Conservation (phyloP, 64 coral and sea anemone genomes). For the Acropora tenuis region DNA sequence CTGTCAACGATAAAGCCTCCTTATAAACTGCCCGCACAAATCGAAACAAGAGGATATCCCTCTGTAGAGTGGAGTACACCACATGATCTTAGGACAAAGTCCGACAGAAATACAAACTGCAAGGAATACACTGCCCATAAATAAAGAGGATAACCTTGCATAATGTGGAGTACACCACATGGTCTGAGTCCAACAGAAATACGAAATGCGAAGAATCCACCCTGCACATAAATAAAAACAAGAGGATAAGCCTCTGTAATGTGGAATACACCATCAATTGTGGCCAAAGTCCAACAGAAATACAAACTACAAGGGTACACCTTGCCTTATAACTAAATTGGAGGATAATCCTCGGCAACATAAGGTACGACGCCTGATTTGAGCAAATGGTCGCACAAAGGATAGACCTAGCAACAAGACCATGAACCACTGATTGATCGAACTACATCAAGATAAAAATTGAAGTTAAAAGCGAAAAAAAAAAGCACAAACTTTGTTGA, state of each 20-base stretch:
- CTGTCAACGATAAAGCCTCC: neutral
- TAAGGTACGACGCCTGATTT: too few species aligned
- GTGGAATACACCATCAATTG: neutral
- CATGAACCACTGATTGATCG: too few species aligned
- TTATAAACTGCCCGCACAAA: neutral
- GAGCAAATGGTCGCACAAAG: too few species aligned
- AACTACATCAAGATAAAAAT: too few species aligned
- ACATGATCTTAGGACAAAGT: conserved; percentile 4
- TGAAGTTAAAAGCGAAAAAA: too few species aligned
- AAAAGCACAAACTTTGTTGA: too few species aligned
- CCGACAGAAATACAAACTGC: conserved; percentile 1
- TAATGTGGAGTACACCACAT: conserved; percentile 9
- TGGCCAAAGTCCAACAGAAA: neutral
- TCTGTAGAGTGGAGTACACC: neutral
- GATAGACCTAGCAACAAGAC: too few species aligned
- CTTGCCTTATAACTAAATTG: neutral
- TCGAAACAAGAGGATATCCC: neutral
- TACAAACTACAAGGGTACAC: neutral
- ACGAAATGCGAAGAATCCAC: neutral
- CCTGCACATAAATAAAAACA: neutral
- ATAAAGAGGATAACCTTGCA: neutral
- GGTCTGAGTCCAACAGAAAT: neutral
- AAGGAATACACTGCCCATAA: neutral
- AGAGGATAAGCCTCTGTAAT: neutral
- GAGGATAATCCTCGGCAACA: too few species aligned